Evolutionary conservation across 2,888 invertebrate species (phyloP).

Genomic region (Drosophila robusta): DNA sequence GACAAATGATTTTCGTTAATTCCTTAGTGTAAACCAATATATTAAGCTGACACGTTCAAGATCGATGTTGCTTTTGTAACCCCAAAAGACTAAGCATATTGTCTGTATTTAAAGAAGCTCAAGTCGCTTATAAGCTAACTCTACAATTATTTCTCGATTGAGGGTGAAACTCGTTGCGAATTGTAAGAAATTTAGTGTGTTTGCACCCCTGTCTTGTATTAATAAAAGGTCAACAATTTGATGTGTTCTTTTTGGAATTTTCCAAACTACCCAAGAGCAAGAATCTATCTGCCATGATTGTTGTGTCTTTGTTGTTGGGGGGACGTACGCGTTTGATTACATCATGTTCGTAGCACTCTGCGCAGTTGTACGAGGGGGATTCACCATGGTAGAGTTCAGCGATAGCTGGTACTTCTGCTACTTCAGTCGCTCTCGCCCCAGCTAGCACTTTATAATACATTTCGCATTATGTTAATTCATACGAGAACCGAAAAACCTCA

Average conservation of each 20-base stretch:
- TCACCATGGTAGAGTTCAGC: slow-evolving; percentile 13
- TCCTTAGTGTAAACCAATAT: too few relatives aligned
- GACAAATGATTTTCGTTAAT: too few relatives aligned
- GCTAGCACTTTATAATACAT: slow-evolving; percentile 21
- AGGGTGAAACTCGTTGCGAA: too few relatives aligned
- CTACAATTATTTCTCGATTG: too few relatives aligned
- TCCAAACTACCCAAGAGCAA: not conserved
- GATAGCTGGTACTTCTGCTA: slow-evolving; percentile 1
- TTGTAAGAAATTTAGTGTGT: too few relatives aligned
- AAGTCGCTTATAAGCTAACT: too few relatives aligned
- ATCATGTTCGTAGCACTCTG: slow-evolving; percentile 1
- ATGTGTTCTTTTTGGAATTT: not conserved
- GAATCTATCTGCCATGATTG: not conserved
- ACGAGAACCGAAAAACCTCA: slow-evolving; percentile 52
- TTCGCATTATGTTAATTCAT: slow-evolving; percentile 47
- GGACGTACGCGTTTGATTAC: slow-evolving; percentile 12
- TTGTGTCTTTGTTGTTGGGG: not conserved
- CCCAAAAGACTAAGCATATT: too few relatives aligned
- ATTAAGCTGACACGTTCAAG: too few relatives aligned
- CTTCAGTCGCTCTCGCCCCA: not conserved
- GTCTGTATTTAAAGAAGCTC: too few relatives aligned
- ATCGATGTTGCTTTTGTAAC: too few relatives aligned
- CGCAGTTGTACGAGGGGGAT: slow-evolving; percentile 12
- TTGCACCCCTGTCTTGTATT: too few relatives aligned
- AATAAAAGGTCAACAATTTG: not conserved